Conservation (phyloP, 2,797 vertebrate species). For the Molossus molossus region DNA sequence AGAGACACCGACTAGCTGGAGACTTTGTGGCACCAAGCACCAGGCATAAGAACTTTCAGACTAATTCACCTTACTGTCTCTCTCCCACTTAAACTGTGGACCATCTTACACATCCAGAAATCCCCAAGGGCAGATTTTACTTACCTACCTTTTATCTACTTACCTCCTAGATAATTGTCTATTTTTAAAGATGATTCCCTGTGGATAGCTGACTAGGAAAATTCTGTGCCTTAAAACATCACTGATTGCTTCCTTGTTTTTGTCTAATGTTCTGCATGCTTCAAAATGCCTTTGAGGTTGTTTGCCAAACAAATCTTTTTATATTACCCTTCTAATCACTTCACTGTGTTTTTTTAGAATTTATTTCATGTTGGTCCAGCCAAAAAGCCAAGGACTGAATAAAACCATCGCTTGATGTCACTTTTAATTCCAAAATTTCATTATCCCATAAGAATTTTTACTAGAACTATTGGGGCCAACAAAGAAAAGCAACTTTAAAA, state of each 20-base stretch:
- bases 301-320: constrained; percentile 64
- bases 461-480: constrained; percentile 30
- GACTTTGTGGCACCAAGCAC: not conserved
- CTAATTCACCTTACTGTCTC: not conserved
- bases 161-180: constrained; percentile 27
- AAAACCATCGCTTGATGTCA: constrained; percentile 33
- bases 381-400: constrained; percentile 63
- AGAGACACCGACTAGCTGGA: not conserved
- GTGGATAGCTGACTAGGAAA: not conserved
- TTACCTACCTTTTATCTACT: not conserved
- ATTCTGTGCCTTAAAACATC: constrained; percentile 25
- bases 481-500: constrained; percentile 63
- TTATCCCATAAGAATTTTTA: constrained; percentile 66
- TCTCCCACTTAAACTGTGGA: not conserved
- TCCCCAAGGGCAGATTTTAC: not conserved
- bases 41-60: constrained; percentile 19
- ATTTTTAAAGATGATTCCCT: constrained; percentile 41
- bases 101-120: not conserved
- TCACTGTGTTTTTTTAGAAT: not conserved
- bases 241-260: constrained; percentile 44
- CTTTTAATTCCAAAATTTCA: constrained; percentile 60
- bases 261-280: not conserved
- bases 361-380: constrained; percentile 54
- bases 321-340: constrained; percentile 58
- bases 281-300: constrained; percentile 37